Base-by-base conservation (phyloP, 2,888 invertebrate species). In the Nephrotoma flavescens region DNA sequence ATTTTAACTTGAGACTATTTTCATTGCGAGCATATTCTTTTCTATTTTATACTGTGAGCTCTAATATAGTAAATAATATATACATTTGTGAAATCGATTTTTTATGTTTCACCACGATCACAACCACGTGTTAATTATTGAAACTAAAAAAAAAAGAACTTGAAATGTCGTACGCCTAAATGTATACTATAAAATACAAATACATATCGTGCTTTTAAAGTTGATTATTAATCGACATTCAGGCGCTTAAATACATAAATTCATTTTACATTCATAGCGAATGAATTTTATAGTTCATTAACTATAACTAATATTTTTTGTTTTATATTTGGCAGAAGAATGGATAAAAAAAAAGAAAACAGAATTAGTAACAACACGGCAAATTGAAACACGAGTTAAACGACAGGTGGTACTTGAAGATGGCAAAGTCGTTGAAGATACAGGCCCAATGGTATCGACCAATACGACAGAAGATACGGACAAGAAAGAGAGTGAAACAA, bases 261-360 rank as follows among this genome's bases (percentile, higher is more conserved):
- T 52, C 52, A 52, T 52, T 15, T 15, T n/a, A 6, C 0, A 71
- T 71, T 31, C 9, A 31, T 71, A 11, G 31, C 19, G 31, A 71
- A 71, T 71, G 71, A 71, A 45, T 86, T 9, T 44, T 11, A 1
- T 11, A 31, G 4, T 47, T 86, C 31, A 31, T n/a, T 86, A 41
- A 86, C 31, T 31, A 86, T 19, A 19, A 19, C 19, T 19, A 19
- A 19, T 83, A 19, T 19, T 31, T 15, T 11, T 83, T 11, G 85
- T 19, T 19, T 85, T 52, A 47, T 41, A 31, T 31, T 31, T 31
- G 31, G 87, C 94, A 97, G 97, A 97, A 93, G 97, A 97, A 95
- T 97, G 97, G 96, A 95, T 97, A 91, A 97, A 96, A 89, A 95
- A 96, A 91, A 96, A 96, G 92, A 97, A 96, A 92, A 96, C 96